Conservation (phyloP, 2,113 vertebrate species). For the Pteronura brasiliensis region DNA sequence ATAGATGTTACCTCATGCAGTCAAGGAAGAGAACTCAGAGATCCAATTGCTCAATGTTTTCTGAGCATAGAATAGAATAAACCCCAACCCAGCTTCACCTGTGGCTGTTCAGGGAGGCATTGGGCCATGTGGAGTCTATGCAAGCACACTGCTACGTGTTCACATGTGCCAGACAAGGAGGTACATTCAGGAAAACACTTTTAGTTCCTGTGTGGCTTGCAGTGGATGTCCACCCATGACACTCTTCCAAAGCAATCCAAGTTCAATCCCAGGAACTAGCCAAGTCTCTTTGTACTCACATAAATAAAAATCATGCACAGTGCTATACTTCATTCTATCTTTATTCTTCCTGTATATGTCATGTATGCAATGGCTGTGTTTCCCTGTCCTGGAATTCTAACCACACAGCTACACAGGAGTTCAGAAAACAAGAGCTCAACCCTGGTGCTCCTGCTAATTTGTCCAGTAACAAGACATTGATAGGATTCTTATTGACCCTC, state of each 20-base stretch:
- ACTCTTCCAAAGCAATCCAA: background rate
- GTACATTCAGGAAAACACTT: background rate
- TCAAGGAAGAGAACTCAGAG: background rate
- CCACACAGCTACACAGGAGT: background rate
- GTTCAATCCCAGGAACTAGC: slow-evolving; percentile 12
- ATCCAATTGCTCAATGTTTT: background rate
- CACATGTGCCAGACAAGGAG: background rate
- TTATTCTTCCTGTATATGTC: background rate
- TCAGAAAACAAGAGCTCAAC: background rate
- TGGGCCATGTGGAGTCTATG: background rate
- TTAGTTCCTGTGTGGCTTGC: background rate
- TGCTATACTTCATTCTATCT: background rate
- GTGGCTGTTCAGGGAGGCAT: background rate
- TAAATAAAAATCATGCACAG: slow-evolving; percentile 16
- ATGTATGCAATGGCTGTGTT: background rate
- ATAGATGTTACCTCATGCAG: background rate
- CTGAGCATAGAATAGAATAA: background rate
- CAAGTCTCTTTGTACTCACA: slow-evolving; percentile 24
- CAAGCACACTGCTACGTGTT: background rate
- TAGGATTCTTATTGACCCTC: background rate
- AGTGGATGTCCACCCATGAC: background rate
- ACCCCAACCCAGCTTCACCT: background rate
- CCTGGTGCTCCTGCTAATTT: background rate
- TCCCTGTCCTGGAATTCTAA: background rate
- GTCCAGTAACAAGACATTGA: background rate